Evolutionary conservation across 2,797 vertebrate genomes (phyloP).

Genomic region (Otus scops): DNA sequence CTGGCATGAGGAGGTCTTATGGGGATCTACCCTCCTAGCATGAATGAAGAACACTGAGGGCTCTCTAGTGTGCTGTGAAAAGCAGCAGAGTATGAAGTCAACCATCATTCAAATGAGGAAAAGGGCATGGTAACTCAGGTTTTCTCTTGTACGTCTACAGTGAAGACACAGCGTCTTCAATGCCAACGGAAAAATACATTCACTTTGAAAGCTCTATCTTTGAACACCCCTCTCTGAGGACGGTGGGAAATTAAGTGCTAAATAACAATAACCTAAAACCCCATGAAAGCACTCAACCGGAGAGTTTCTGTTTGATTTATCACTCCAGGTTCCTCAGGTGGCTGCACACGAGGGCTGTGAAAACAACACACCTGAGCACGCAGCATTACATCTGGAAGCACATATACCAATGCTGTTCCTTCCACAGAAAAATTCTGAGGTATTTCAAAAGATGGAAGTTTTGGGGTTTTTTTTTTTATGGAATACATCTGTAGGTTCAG

Average conservation of each 20-base stretch:
- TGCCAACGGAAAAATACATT: background rate
- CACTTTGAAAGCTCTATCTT: background rate
- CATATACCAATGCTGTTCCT: background rate
- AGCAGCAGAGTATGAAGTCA: background rate
- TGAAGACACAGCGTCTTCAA: background rate
- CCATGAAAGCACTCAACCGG: background rate
- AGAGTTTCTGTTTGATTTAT: background rate
- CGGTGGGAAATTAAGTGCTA: background rate
- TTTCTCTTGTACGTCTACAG: background rate
- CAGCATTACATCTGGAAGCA: background rate
- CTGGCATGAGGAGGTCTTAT: background rate
- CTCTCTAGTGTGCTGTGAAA: background rate
- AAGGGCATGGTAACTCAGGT: background rate
- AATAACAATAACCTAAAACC: background rate
- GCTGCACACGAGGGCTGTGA: background rate
- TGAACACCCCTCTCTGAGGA: background rate
- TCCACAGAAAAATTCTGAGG: background rate
- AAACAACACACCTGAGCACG: background rate
- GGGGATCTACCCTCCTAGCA: background rate
- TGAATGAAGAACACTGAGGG: background rate
- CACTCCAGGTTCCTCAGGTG: background rate
- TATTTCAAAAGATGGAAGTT: background rate
- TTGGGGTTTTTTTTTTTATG: background rate
- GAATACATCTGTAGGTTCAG: background rate
- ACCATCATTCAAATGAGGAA: background rate